A percentile compares a stretch with the other conserved stretches of the same genome.
Conservation (phyloP, 2,888 invertebrate species). For the Agrypnus murinus region DNA sequence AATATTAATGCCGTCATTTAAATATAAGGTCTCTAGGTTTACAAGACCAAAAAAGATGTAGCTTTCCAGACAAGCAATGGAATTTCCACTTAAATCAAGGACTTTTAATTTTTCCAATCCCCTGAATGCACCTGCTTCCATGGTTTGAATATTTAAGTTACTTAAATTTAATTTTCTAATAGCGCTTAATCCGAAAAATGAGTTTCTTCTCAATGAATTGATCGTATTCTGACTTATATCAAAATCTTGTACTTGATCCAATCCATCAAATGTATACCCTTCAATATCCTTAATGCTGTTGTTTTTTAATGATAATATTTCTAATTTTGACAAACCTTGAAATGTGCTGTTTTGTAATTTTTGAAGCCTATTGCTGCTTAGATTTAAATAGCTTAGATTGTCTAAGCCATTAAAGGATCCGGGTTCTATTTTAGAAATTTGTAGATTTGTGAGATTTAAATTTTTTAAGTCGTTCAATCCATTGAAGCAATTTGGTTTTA, state of each 20-base stretch:
- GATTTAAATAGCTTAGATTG: conserved; percentile 2
- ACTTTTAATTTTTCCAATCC: conserved; percentile 14
- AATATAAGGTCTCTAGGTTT: conserved; percentile 1
- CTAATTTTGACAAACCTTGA: background rate
- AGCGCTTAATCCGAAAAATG: conserved; percentile 30
- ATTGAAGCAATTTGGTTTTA: conserved; percentile 2
- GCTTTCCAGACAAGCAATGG: conserved; percentile 9
- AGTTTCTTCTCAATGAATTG: background rate
- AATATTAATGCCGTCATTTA: conserved; percentile 19
- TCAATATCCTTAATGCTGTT: conserved; percentile 2
- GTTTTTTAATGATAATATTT: conserved; percentile 24
- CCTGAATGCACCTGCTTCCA: conserved; percentile 22
- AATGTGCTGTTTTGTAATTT: background rate
- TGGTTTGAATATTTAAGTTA: conserved; percentile 2
- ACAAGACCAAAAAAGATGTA: conserved; percentile 20
- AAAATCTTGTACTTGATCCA: conserved; percentile 3
- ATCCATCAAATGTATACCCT: conserved; percentile 12
- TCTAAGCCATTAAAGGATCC: conserved; percentile 9
- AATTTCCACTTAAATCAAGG: conserved; percentile 33
- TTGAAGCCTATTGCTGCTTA: conserved; percentile 4
- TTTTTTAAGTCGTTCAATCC: conserved; percentile 11
- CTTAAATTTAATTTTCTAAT: conserved; percentile 19
- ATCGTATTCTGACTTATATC: conserved; percentile 29
- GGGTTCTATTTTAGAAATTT: background rate
- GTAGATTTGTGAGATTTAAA: conserved; percentile 18